Conservation (phyloP, 2,888 invertebrate species). For the Aethes cnicana region DNA sequence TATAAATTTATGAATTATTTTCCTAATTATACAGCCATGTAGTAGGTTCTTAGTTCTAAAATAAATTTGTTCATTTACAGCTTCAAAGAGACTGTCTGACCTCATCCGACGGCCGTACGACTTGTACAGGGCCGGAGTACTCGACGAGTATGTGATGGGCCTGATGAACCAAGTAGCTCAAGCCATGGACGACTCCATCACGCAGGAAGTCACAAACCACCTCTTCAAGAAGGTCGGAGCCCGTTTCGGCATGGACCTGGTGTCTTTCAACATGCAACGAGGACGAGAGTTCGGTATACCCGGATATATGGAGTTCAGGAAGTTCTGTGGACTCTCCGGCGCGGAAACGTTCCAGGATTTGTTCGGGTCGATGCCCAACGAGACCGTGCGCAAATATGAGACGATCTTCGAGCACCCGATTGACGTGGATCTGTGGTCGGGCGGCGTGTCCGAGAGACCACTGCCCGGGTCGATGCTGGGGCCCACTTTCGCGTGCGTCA, state of each 20-base stretch:
- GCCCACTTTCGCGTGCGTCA: slow-evolving; percentile 96
- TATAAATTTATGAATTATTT: too few relatives aligned
- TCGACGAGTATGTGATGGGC: slow-evolving; percentile 96
- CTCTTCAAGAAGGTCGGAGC: slow-evolving; percentile 92
- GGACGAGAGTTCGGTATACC: slow-evolving; percentile 95
- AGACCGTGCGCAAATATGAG: slow-evolving; percentile 91
- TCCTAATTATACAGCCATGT: too few relatives aligned
- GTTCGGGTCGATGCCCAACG: slow-evolving; percentile 93
- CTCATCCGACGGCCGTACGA: slow-evolving; percentile 94
- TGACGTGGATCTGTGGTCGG: slow-evolving; percentile 97
- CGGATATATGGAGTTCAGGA: slow-evolving; percentile 95
- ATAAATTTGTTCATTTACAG: slow-evolving; percentile 70
- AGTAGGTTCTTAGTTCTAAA: neutral
- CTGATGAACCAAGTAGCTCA: slow-evolving; percentile 96
- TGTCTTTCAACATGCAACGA: slow-evolving; percentile 96
- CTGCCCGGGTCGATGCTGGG: slow-evolving; percentile 96
- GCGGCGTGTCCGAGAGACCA: slow-evolving; percentile 95
- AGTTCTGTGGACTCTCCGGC: slow-evolving; percentile 92
- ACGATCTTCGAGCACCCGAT: slow-evolving; percentile 94
- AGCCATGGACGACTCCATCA: slow-evolving; percentile 97
- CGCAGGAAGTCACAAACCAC: slow-evolving; percentile 94
- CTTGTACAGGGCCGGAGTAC: slow-evolving; percentile 93
- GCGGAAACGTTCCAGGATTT: slow-evolving; percentile 90
- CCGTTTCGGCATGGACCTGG: slow-evolving; percentile 93
- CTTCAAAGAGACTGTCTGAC: slow-evolving; percentile 93